Conservation (phyloP, 2,888 invertebrate genomes). For the Andrena camellia region DNA sequence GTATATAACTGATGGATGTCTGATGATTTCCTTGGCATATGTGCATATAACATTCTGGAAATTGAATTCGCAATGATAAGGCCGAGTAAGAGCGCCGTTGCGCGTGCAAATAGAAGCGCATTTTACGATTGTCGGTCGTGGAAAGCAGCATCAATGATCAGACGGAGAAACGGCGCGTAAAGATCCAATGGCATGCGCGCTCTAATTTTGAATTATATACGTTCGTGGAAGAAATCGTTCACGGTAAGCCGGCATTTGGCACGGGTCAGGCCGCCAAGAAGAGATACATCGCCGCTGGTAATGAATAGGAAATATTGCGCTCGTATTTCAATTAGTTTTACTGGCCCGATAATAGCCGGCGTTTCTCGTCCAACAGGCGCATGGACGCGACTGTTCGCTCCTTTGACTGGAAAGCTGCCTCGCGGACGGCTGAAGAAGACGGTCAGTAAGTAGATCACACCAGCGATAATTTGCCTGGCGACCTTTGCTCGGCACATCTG, state of each 20-base stretch:
- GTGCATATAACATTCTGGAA: neutral
- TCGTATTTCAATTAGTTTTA: constrained; percentile 41
- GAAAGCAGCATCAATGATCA: constrained; percentile 6
- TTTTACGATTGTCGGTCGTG: constrained; percentile 40
- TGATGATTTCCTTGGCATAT: too few relatives aligned
- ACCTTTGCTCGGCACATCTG: neutral
- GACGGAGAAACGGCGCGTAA: constrained; percentile 22
- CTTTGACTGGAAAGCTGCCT: constrained; percentile 2
- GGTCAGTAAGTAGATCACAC: neutral
- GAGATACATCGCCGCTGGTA: constrained; percentile 1
- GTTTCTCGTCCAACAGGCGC: neutral
- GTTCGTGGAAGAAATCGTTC: constrained; percentile 60
- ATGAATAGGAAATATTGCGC: constrained; percentile 39
- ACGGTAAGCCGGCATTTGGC: constrained; percentile 20
- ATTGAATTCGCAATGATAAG: neutral
- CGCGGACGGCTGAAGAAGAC: neutral
- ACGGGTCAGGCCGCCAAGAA: neutral
- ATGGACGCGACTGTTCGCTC: neutral
- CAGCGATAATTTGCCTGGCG: neutral
- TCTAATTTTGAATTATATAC: constrained; percentile 66
- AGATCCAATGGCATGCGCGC: constrained; percentile 39
- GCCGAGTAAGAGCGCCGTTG: neutral
- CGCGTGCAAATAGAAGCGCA: constrained; percentile 15
- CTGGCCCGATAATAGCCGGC: constrained; percentile 12
- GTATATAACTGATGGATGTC: too few relatives aligned